phyloP scores from a whole-genome alignment of 2,113 vertebrate genomes.

The Nothocercus julius region DNA sequence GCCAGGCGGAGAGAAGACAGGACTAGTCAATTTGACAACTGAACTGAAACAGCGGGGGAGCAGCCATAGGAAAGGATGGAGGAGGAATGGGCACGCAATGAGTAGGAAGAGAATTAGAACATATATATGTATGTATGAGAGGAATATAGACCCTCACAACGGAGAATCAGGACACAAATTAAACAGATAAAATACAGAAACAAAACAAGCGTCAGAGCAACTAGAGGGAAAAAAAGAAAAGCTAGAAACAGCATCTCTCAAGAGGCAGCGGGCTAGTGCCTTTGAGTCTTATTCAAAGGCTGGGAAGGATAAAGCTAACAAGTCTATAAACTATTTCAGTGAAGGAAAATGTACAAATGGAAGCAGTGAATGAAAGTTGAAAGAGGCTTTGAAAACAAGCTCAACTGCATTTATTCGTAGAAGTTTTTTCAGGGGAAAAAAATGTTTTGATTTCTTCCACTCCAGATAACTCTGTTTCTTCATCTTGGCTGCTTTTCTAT shows the following conservation, averaged over 20 bases:
- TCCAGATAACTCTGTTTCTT: not conserved
- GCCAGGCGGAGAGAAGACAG: slow-evolving; percentile 43
- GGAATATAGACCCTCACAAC: not conserved
- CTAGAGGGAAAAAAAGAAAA: accelerated
- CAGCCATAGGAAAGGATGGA: not conserved
- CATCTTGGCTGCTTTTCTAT: not conserved
- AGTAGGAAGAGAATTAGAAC: not conserved
- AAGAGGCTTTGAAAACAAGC: not conserved
- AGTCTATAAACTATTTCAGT: not conserved
- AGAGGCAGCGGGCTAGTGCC: not conserved
- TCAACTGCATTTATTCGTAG: not conserved
- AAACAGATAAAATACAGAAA: not conserved
- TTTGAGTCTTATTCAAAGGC: not conserved
- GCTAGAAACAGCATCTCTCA: not conserved
- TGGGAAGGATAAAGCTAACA: not conserved
- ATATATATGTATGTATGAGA: not conserved
- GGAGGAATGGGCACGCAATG: not conserved
- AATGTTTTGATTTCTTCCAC: not conserved
- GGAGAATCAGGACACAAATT: not conserved
- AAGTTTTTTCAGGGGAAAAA: not conserved
- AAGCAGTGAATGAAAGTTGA: not conserved
- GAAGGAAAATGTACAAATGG: not conserved
- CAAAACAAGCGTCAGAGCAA: not conserved
- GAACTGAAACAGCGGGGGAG: slow-evolving; percentile 40
- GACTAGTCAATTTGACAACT: slow-evolving; percentile 21